These are phyloP conservation scores for Australoheros facetus DNA, from an alignment of 2,797 vertebrate species.

Conservation along the genomic window DNA sequence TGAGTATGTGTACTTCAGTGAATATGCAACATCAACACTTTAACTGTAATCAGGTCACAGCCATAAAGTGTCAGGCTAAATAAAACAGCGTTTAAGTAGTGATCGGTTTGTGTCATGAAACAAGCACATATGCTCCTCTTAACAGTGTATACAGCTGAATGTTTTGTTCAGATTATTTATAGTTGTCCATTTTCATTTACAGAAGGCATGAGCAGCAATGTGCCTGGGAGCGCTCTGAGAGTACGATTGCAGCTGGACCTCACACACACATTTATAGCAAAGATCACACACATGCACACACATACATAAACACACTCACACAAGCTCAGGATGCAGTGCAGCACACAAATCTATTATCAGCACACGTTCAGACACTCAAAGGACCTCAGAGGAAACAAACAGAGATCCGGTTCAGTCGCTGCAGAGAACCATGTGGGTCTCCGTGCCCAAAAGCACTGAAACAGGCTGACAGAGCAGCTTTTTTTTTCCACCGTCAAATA, in stretches of 20 bases:
- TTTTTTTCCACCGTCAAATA: too few relatives aligned
- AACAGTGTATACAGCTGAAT: background rate
- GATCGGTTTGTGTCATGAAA: background rate
- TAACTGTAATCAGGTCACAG: background rate
- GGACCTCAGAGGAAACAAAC: background rate
- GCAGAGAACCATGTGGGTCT: background rate
- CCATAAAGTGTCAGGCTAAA: background rate
- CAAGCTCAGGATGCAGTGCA: background rate
- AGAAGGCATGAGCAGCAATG: background rate
- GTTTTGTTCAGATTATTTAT: constrained; percentile 10
- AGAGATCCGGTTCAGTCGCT: background rate
- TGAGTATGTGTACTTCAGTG: background rate
- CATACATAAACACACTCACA: constrained; percentile 2
- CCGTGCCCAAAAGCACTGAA: background rate
- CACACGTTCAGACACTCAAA: background rate
- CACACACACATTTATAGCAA: constrained; percentile 50
- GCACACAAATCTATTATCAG: background rate
- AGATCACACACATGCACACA: constrained; percentile 23
- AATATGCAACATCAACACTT: background rate
- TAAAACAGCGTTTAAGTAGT: background rate
- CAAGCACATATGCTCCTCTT: background rate
- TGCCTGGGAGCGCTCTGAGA: background rate
- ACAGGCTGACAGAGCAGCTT: too few relatives aligned
- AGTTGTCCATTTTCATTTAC: constrained; percentile 16
- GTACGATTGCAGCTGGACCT: constrained; percentile 50